Conservation (phyloP, 2,888 invertebrate genomes). For the Drosophila tripunctata region DNA sequence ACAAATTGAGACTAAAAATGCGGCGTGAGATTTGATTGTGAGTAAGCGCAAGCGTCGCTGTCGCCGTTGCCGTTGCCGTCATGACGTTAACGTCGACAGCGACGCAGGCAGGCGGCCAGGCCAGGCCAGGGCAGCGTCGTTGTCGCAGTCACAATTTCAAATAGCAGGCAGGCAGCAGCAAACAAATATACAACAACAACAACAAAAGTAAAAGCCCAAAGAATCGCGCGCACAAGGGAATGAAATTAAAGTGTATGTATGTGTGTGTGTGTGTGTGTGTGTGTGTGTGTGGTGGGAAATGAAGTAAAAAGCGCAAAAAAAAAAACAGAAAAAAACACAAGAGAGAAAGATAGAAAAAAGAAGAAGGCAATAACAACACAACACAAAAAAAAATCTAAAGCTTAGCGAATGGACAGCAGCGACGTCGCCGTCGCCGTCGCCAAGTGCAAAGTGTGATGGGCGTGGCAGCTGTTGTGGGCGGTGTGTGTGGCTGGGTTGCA, state of each 20-base stretch:
- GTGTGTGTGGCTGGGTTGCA: slow-evolving; percentile 18
- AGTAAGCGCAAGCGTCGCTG: slow-evolving; percentile 76
- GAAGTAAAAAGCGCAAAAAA: slow-evolving; percentile 39
- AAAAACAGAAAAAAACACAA: slow-evolving; percentile 19
- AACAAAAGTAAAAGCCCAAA: slow-evolving; percentile 55
- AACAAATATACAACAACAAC: slow-evolving; percentile 18
- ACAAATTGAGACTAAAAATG: slow-evolving; percentile 83
- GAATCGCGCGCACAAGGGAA: slow-evolving; percentile 39
- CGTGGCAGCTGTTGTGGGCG: slow-evolving; percentile 47
- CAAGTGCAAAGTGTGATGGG: slow-evolving; percentile 56
- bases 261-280: slow-evolving; percentile 3
- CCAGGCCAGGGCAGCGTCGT: slow-evolving; percentile 50
- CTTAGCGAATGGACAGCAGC: slow-evolving; percentile 43
- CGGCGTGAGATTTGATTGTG: slow-evolving; percentile 81
- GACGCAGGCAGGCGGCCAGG: slow-evolving; percentile 28
- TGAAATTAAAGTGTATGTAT: slow-evolving; percentile 44
- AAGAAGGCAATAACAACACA: slow-evolving; percentile 26
- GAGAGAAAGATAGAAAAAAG: slow-evolving; percentile 46
- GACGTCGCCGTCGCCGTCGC: slow-evolving; percentile 30
- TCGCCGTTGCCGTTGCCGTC: slow-evolving; percentile 10
- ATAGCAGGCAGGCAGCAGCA: slow-evolving; percentile 47
- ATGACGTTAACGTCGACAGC: slow-evolving; percentile 34
- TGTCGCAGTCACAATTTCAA: slow-evolving; percentile 60
- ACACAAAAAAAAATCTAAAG: slow-evolving; percentile 39
- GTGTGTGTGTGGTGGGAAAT: slow-evolving; percentile 39